phyloP scores from a whole-genome alignment of 1,140 invertebrate genomes.

The Cydia pomonella region DNA sequence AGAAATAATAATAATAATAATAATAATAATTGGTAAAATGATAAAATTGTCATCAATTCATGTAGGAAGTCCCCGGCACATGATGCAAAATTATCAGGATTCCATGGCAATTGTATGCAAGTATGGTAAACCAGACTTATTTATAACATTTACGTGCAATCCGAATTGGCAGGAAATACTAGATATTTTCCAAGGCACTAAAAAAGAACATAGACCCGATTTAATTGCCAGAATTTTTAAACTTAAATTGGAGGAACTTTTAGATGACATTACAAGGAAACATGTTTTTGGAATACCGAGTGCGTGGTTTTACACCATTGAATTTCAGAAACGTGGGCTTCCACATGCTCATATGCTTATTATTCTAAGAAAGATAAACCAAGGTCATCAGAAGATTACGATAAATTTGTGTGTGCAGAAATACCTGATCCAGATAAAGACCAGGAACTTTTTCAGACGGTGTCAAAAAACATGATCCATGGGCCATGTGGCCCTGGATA shows the following conservation, averaged over 20 bases:
- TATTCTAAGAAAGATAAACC: slow-evolving; percentile 52
- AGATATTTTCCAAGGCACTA: slow-evolving; percentile 37
- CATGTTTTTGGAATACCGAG: slow-evolving; percentile 48
- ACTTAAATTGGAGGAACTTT: slow-evolving; percentile 39
- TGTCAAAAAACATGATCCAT: slow-evolving; percentile 73
- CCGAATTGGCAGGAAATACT: slow-evolving; percentile 57
- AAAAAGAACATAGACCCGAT: slow-evolving; percentile 40
- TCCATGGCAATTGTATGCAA: slow-evolving; percentile 68
- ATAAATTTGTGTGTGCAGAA: slow-evolving; percentile 72
- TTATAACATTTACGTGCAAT: slow-evolving; percentile 71
- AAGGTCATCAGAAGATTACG: slow-evolving; percentile 49
- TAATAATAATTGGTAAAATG: slow-evolving; percentile 33
- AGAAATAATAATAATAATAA: too few species aligned
- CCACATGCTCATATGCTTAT: slow-evolving; percentile 48
- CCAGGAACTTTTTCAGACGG: slow-evolving; percentile 55
- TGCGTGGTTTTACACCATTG: slow-evolving; percentile 47
- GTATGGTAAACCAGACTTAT: slow-evolving; percentile 64
- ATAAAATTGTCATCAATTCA: slow-evolving; percentile 51
- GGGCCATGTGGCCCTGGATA: slow-evolving; percentile 48
- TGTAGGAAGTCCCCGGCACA: slow-evolving; percentile 46
- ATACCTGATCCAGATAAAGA: slow-evolving; percentile 68
- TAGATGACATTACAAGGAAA: slow-evolving; percentile 38
- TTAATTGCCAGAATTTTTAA: slow-evolving; percentile 39
- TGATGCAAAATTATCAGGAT: slow-evolving; percentile 48
- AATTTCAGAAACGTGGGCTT: slow-evolving; percentile 50